A percentile compares a stretch with the other conserved stretches of the same genome.
Evolutionary conservation across 1,140 invertebrate species (phyloP).

Genomic region (Colletes gigas): DNA sequence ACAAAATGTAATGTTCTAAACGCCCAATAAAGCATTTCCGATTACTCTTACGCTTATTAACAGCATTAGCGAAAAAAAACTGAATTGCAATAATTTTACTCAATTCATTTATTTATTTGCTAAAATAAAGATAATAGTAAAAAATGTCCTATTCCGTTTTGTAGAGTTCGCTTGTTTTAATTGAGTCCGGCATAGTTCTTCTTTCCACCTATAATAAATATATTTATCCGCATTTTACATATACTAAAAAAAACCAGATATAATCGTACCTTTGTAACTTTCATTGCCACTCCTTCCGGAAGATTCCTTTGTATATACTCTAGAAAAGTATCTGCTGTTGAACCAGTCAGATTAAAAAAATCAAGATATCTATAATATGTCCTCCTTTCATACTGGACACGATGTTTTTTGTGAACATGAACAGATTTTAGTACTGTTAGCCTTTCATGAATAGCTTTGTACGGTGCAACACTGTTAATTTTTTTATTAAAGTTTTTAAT

Average conservation of each 20-base stretch:
- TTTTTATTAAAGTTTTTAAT: background rate
- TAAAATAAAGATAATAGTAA: conserved; percentile 8
- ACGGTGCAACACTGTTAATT: conserved; percentile 85
- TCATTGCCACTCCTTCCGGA: conserved; percentile 97
- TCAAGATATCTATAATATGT: conserved; percentile 95
- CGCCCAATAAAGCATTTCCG: too few species aligned
- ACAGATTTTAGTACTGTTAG: conserved; percentile 93
- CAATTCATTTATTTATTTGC: conserved; percentile 43
- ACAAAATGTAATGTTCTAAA: too few species aligned
- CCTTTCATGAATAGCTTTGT: conserved; percentile 88
- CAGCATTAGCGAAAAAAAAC: background rate
- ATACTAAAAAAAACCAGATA: conserved; percentile 33
- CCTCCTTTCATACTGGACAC: conserved; percentile 97
- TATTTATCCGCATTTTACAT: background rate
- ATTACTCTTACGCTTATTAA: background rate
- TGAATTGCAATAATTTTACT: background rate
- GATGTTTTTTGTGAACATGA: conserved; percentile 96
- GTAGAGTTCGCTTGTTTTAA: background rate
- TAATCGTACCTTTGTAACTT: conserved; percentile 90
- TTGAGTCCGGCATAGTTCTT: conserved; percentile 65
- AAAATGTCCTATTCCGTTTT: background rate
- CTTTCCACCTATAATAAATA: conserved; percentile 81
- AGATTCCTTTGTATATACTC: conserved; percentile 98
- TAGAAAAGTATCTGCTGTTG: conserved; percentile 96
- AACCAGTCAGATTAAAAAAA: conserved; percentile 93